phyloP scores from a whole-genome alignment of 1,140 invertebrate genomes.

The Trichonephila clavata region DNA sequence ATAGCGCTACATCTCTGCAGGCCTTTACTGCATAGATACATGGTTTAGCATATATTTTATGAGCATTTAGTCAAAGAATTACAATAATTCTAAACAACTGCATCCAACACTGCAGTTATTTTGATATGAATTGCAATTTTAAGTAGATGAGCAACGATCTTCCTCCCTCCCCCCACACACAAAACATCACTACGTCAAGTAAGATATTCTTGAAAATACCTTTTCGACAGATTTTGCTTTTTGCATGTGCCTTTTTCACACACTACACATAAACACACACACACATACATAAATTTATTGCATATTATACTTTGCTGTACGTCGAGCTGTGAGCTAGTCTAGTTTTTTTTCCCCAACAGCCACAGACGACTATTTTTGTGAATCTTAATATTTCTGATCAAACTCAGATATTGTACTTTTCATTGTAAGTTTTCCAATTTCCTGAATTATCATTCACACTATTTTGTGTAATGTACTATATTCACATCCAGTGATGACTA shows the following conservation, averaged over 20 bases:
- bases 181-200: neutral
- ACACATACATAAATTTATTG: neutral
- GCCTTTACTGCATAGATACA: neutral
- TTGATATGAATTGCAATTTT: constrained; percentile 53
- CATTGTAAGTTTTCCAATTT: too few species aligned
- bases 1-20: neutral
- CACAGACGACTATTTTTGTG: neutral
- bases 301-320: neutral
- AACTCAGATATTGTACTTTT: neutral
- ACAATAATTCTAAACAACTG: neutral
- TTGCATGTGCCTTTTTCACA: neutral
- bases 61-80: neutral
- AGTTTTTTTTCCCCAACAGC: too few species aligned
- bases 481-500: neutral
- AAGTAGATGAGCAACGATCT: constrained; percentile 49
- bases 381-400: neutral
- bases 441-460: too few species aligned
- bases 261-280: neutral
- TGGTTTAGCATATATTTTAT: neutral
- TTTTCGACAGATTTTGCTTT: neutral
- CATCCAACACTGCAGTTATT: neutral
- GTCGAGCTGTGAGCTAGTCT: neutral
- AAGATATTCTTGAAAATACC: neutral
- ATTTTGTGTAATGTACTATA: neutral
- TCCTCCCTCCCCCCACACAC: too few species aligned